phyloP scores from a whole-genome alignment of 1,140 invertebrate genomes.

The Centruroides sculpturatus region DNA sequence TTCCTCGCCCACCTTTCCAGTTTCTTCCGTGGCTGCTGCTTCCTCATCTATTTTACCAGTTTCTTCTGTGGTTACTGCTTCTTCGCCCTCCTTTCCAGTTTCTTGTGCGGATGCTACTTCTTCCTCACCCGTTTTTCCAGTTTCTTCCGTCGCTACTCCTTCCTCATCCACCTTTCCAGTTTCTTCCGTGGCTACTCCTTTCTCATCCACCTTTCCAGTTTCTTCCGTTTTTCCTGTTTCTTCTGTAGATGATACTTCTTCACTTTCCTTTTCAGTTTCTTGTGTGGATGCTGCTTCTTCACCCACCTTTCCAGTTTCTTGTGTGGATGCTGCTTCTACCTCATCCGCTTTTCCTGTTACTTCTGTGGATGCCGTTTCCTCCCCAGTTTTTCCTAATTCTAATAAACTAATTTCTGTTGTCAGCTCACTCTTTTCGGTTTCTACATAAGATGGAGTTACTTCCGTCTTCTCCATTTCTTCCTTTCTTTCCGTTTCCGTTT shows the following conservation, averaged over 20 bases:
- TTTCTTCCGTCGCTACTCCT: constrained; percentile 11
- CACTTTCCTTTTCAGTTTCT: not conserved
- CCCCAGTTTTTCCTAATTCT: too few relatives aligned
- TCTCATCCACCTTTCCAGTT: not conserved
- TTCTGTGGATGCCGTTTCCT: not conserved
- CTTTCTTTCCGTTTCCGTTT: constrained; percentile 1
- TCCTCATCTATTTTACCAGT: constrained; percentile 9
- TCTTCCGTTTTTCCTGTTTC: not conserved
- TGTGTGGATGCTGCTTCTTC: too few relatives aligned
- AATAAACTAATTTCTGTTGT: too few relatives aligned
- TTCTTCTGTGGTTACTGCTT: not conserved
- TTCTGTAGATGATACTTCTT: constrained; percentile 7
- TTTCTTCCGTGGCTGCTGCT: constrained; percentile 12
- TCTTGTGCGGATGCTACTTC: constrained; percentile 8
- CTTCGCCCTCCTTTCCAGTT: not conserved
- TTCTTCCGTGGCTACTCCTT: not conserved
- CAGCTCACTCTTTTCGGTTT: too few relatives aligned
- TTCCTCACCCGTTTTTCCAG: constrained; percentile 2
- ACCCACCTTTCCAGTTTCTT: too few relatives aligned
- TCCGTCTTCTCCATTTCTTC: not conserved
- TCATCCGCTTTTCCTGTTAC: not conserved
- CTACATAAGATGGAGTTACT: not conserved
- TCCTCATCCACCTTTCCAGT: constrained; percentile 9
- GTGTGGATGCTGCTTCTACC: too few relatives aligned
- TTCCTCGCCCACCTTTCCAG: constrained; percentile 7